Base-by-base conservation (phyloP, 2,888 invertebrate genomes). In the Lymantria dispar region DNA sequence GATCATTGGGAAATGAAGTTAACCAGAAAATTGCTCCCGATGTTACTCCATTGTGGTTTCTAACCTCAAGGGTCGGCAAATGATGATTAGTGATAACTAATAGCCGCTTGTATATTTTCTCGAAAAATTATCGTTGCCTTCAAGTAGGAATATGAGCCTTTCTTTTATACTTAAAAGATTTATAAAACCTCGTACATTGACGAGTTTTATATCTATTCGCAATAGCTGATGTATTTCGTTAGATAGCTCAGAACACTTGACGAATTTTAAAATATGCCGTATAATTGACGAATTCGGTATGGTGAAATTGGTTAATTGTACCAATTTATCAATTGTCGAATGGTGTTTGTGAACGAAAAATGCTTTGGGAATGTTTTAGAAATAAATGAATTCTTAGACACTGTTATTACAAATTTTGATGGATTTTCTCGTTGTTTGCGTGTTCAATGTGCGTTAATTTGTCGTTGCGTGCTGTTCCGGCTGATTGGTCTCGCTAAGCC, bases 381-480 rank as follows among this genome's bases (percentile, higher is more conserved):
- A 30, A 48, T 54, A 45, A 47, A 29, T 36, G 36, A 8, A 40
- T 47, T 52, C 39, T 30, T 49, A 59, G 62, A 59, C 59, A 69
- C 76, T 72, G 75, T 72, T 79, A 75, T 58, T 68, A 66, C 61
- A 56, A 66, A 69, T 62, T 74, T 72, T 64, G 63, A 63, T 74
- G 70, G 54, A 59, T 57, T 74, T 70, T 68, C 68, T 55, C 56
- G 60, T 55, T 43, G 57, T 56, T 70, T 62, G 84, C 85, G 78
- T 87, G 85, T 71, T 65, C 56, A 52, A 54, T 59, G 58, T 66
- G 69, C 68, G 74, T 83, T 79, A 76, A 74, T 79, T 76, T 55
- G 55, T 58, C 49, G 53, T 70, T 74, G 78, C 80, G 76, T 80
- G 80, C 58, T 48, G 83, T 84, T 84, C 76, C 73, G 72, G 60